phyloP scores from a whole-genome alignment of 2,113 vertebrate species.

The Psittacara wagleri region DNA sequence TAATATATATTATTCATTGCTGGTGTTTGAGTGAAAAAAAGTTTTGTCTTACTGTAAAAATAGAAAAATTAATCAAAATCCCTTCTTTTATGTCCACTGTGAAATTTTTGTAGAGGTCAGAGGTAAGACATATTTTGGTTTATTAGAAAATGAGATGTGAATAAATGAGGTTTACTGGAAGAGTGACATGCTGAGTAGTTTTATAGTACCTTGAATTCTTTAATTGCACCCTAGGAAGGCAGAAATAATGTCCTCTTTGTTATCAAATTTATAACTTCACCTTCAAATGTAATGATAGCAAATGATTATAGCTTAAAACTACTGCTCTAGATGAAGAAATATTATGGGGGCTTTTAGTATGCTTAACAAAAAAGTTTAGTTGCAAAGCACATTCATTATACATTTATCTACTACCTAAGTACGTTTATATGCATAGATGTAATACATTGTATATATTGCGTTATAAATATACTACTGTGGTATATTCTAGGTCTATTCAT shows the following conservation, averaged over 20 bases:
- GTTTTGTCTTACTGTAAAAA: background rate
- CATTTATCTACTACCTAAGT: background rate
- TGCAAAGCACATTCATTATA: background rate
- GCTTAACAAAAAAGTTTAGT: background rate
- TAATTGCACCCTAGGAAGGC: background rate
- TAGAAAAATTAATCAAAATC: background rate
- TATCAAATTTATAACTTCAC: background rate
- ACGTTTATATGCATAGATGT: background rate
- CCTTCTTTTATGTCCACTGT: background rate
- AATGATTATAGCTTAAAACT: background rate
- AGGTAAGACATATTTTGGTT: conserved; percentile 1
- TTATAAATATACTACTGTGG: background rate
- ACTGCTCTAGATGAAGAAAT: background rate
- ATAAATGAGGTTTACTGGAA: conserved; percentile 4
- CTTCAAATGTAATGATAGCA: background rate
- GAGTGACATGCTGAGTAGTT: background rate
- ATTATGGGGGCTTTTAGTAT: background rate
- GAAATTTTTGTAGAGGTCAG: background rate
- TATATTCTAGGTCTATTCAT: background rate
- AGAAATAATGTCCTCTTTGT: conserved; percentile 4
- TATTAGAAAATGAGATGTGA: background rate
- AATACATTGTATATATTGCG: background rate
- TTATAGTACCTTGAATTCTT: conserved; percentile 8
- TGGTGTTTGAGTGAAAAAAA: conserved; percentile 32
- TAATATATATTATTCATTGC: conserved; percentile 2